phyloP scores from a whole-genome alignment of 2,113 vertebrate species.

The Pelodiscus sinensis region DNA sequence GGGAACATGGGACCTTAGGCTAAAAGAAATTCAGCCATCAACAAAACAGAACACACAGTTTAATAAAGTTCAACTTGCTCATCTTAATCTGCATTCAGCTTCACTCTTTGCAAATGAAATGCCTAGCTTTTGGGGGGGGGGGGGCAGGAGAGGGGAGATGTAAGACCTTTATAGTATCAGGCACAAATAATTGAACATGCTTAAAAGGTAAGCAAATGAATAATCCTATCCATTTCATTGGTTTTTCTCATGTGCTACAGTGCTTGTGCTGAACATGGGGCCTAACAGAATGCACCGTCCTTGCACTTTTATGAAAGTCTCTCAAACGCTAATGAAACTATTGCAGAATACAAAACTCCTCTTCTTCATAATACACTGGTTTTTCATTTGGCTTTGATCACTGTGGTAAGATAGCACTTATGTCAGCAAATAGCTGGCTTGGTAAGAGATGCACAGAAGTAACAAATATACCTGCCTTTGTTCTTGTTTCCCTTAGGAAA shows the following conservation, averaged over 20 bases:
- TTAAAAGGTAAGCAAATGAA: not conserved
- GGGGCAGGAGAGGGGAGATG: not conserved
- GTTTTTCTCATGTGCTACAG: not conserved
- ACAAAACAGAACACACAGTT: not conserved
- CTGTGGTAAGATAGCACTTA: not conserved
- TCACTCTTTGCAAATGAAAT: not conserved
- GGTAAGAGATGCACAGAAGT: not conserved
- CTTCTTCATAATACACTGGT: not conserved
- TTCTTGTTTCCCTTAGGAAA: not conserved
- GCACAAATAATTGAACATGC: not conserved
- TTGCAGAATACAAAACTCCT: slow-evolving; percentile 12
- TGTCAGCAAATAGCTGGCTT: not conserved
- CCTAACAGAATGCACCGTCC: not conserved
- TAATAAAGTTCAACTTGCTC: not conserved
- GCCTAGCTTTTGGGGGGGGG: not conserved
- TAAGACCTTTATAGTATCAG: not conserved
- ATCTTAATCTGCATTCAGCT: not conserved
- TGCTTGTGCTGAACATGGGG: not conserved
- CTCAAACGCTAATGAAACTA: slow-evolving; percentile 11
- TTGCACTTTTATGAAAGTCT: not conserved
- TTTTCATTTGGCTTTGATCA: not conserved
- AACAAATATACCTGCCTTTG: not conserved
- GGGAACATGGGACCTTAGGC: not conserved
- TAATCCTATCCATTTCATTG: slow-evolving; percentile 15
- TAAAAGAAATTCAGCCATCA: not conserved